Evolutionary conservation across 1,140 invertebrate species (phyloP).

Genomic region (Pristionchus pacificus): DNA sequence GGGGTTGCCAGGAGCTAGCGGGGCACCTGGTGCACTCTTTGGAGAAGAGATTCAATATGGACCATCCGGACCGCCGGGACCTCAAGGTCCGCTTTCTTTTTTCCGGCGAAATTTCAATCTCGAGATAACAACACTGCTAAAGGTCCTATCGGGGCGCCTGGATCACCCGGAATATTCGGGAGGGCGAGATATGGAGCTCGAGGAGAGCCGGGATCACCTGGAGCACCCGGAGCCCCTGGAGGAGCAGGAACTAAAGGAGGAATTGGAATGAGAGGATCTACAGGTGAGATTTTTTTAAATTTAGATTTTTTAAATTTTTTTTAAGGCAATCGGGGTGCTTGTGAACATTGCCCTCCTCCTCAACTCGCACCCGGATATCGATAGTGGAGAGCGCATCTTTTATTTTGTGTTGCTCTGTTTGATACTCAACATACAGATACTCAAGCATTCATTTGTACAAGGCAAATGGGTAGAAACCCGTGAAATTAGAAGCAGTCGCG

Average conservation of each 20-base stretch:
- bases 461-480: no score
- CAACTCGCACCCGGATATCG: not conserved
- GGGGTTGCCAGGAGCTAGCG: not conserved
- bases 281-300: no score
- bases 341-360: not conserved
- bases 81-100: not conserved
- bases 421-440: no score
- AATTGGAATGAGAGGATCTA: constrained; percentile 1
- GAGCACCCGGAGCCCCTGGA: constrained; percentile 9
- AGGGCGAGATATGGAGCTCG: not conserved
- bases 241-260: constrained; percentile 9
- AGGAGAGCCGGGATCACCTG: constrained; percentile 15
- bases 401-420: no score
- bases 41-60: constrained; percentile 19
- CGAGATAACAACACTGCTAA: constrained; percentile 6
- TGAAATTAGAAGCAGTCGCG: no score
- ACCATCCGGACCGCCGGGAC: constrained; percentile 16
- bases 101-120: not conserved
- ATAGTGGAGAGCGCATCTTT: no score
- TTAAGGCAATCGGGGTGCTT: no score
- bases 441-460: no score
- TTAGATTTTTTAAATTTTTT: no score
- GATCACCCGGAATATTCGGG: constrained; percentile 19
- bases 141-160: constrained; percentile 12
- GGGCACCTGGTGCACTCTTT: not conserved